Base-by-base conservation (phyloP, 2,888 invertebrate species). In the Rhopalosiphum nymphaeae region DNA sequence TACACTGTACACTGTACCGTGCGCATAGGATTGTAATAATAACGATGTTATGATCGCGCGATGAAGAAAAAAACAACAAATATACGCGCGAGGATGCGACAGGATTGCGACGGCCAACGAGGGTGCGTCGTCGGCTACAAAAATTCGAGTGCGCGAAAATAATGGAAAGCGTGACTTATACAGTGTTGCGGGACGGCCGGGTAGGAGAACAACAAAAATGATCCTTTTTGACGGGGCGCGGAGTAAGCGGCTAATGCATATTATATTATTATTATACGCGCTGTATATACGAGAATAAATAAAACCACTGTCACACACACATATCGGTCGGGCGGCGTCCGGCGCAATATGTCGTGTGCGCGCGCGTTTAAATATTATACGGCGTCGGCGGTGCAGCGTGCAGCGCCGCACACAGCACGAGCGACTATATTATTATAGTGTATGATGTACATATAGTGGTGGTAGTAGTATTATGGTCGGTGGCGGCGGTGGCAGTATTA, bases 281-380 rank as follows among this genome's bases (percentile, higher is more conserved):
- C 13, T 11, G 56, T 85, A 89, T 10, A n/a, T 29, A 57, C 85
- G 44, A 86, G 92, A 88, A 92, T 92, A 92, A 88, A 92, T 92
- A 92, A 92, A 92, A 92, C 67, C 11, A 53, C 49, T 67, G 88
- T 88, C 92, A 88, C 87, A 87, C 87, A 87, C 87, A 44, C 84
- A 44, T 86, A 44, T 91, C 61, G 92, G n/a, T 89, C n/a, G 67
- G 67, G 67, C 57, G 91, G 86, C 84, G 84, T 46, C n/a, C n/a
- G 29, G 36, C n/a, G 67, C 10, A 29, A 36, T 67, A n/a, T 67
- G 91, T 78, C 78, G 78, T 21, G 88, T 46, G 88, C 61, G 46
- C 46, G 61, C 44, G 91, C 49, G 91, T 49, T 36, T 49, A n/a
- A 26, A 44, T 36, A 78, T 78, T 25, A 36, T 29, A 36, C n/a